Conservation (phyloP, 2,888 invertebrate species). For the Drosophila fulvimacula region DNA sequence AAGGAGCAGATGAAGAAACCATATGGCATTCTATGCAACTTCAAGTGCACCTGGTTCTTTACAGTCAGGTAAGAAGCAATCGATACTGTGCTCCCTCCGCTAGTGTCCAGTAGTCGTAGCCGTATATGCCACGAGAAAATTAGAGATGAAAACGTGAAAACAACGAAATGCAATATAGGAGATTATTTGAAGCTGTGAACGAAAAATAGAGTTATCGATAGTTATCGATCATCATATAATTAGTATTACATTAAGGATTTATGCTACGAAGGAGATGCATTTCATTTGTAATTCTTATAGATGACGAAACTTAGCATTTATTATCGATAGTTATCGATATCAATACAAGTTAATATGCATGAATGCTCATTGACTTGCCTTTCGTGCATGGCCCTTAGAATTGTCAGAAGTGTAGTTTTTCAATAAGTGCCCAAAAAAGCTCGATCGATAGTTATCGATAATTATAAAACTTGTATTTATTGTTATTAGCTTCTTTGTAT, state of each 20-base stretch:
- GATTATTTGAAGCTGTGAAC: background rate
- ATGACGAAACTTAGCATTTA: background rate
- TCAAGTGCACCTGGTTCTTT: conserved; percentile 84
- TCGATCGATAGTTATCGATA: background rate
- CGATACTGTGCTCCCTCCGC: background rate
- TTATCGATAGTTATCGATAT: conserved; percentile 1
- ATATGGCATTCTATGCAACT: conserved; percentile 83
- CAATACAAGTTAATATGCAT: too few relatives aligned
- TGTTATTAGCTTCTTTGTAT: too few relatives aligned
- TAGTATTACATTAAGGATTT: background rate
- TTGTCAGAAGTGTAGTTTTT: too few relatives aligned
- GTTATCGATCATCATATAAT: background rate
- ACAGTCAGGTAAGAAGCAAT: conserved; percentile 79
- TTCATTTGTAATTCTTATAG: background rate
- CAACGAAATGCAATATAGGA: background rate
- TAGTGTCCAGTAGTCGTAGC: background rate
- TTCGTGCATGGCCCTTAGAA: background rate
- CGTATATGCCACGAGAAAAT: too few relatives aligned
- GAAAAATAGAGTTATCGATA: background rate
- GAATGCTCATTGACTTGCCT: too few relatives aligned
- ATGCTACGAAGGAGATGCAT: background rate
- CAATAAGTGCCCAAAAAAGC: too few relatives aligned
- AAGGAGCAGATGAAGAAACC: conserved; percentile 83
- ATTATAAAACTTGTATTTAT: too few relatives aligned
- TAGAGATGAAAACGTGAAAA: conserved; percentile 5